Conservation (phyloP, 2,888 invertebrate species). For the Andricus curvator region DNA sequence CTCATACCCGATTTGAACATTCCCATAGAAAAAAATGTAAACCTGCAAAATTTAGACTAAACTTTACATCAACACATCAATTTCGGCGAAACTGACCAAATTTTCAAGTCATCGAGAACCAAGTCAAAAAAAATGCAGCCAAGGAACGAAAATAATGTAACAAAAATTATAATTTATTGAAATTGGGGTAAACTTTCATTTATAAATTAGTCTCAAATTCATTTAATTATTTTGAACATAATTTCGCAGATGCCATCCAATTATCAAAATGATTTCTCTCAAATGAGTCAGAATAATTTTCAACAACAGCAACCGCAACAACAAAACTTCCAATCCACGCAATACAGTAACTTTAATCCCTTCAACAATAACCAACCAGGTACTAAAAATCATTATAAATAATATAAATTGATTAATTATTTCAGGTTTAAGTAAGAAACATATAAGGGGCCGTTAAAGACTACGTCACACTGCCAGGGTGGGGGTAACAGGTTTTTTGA, state of each 20-base stretch:
- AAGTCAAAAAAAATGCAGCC: neutral
- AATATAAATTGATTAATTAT: neutral
- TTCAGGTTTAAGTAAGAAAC: too few relatives aligned
- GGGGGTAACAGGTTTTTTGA: too few relatives aligned
- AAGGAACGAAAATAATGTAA: neutral
- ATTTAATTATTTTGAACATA: neutral
- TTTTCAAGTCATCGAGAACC: neutral
- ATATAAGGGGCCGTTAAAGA: too few relatives aligned
- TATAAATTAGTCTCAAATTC: neutral
- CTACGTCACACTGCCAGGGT: too few relatives aligned
- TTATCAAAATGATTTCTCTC: constrained; percentile 3
- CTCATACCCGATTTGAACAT: neutral
- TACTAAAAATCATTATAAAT: neutral
- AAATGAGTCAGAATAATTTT: constrained; percentile 29
- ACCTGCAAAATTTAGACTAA: neutral
- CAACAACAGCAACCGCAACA: constrained; percentile 8
- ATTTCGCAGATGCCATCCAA: neutral
- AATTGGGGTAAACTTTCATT: too few relatives aligned
- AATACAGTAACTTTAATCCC: neutral
- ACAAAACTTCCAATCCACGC: neutral
- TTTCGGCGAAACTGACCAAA: neutral
- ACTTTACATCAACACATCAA: neutral
- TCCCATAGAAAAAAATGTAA: neutral
- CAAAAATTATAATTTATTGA: too few relatives aligned
- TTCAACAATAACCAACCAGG: constrained; percentile 10